Conservation (phyloP, 2,888 invertebrate genomes). For the Plebejus melissa region DNA sequence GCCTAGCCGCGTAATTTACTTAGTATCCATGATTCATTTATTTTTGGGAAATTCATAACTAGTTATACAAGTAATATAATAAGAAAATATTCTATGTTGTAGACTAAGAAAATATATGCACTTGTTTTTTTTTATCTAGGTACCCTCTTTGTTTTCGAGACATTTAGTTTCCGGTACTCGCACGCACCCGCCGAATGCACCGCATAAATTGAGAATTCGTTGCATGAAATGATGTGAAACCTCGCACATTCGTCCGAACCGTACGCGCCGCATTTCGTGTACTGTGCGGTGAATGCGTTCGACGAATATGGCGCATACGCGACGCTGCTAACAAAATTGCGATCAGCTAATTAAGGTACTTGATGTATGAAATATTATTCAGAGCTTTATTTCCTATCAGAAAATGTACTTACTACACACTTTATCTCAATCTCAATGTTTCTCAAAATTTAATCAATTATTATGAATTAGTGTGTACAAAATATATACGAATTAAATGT, state of each 20-base stretch:
- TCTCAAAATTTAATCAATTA: neutral
- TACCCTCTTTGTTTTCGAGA: neutral
- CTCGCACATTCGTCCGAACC: too few relatives aligned
- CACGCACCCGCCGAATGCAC: too few relatives aligned
- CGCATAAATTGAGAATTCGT: too few relatives aligned
- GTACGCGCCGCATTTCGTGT: neutral
- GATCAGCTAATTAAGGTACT: too few relatives aligned
- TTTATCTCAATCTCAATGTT: neutral
- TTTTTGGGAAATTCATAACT: neutral
- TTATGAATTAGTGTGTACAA: neutral
- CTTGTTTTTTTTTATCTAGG: neutral
- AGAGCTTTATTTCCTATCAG: neutral
- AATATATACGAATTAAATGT: constrained; percentile 9
- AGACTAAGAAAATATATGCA: neutral
- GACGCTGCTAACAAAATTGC: too few relatives aligned
- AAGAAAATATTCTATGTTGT: neutral
- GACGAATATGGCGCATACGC: too few relatives aligned
- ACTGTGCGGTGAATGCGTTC: neutral
- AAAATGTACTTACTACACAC: neutral
- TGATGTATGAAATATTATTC: neutral
- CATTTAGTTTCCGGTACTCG: too few relatives aligned
- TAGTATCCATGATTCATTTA: too few relatives aligned
- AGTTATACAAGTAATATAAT: neutral
- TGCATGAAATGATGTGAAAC: too few relatives aligned
- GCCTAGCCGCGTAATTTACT: too few relatives aligned